Percentiles rank a stretch among this genome's conserved stretches.
Evolutionary conservation across 2,797 vertebrate species (phyloP).

Genomic region (Sardinella longiceps): DNA sequence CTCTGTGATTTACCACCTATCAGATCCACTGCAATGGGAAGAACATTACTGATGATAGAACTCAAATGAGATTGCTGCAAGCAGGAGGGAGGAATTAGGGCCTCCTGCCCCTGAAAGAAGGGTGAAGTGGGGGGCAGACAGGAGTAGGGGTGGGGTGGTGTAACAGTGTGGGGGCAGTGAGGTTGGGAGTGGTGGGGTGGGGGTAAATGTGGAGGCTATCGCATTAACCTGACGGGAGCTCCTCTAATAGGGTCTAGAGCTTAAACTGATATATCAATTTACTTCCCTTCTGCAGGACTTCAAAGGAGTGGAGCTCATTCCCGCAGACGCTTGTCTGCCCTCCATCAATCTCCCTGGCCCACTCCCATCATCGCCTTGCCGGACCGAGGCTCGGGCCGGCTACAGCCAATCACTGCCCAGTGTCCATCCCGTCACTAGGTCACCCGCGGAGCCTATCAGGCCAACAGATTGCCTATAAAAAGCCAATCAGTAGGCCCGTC

Average conservation of each 20-base stretch:
- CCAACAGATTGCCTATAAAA: constrained; percentile 23
- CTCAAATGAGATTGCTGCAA: constrained; percentile 73
- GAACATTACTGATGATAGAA: constrained; percentile 75
- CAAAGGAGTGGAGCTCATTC: constrained; percentile 87
- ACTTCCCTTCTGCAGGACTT: constrained; percentile 89
- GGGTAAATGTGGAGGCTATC: constrained; percentile 77
- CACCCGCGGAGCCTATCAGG: constrained; percentile 17
- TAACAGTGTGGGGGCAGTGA: constrained; percentile 69
- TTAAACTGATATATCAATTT: constrained; percentile 97
- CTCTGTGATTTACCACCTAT: constrained; percentile 70
- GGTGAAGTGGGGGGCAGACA: constrained; percentile 44
- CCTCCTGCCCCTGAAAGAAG: constrained; percentile 27
- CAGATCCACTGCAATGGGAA: constrained; percentile 66
- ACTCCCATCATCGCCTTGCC: constrained; percentile 72
- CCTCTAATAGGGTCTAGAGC: constrained; percentile 82
- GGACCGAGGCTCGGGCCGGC: constrained; percentile 64
- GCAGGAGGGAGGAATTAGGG: constrained; percentile 69
- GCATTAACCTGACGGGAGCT: constrained; percentile 81
- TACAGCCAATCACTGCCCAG: constrained; percentile 56
- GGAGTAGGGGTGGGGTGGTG: constrained; percentile 71
- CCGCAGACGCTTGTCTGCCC: constrained; percentile 84
- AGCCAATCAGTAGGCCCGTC: constrained; percentile 5
- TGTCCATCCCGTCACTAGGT: constrained; percentile 27
- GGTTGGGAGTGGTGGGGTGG: constrained; percentile 59
- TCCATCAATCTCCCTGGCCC: constrained; percentile 92